phyloP scores from a whole-genome alignment of 2,888 invertebrate genomes.

The Limnephilus lunatus region DNA sequence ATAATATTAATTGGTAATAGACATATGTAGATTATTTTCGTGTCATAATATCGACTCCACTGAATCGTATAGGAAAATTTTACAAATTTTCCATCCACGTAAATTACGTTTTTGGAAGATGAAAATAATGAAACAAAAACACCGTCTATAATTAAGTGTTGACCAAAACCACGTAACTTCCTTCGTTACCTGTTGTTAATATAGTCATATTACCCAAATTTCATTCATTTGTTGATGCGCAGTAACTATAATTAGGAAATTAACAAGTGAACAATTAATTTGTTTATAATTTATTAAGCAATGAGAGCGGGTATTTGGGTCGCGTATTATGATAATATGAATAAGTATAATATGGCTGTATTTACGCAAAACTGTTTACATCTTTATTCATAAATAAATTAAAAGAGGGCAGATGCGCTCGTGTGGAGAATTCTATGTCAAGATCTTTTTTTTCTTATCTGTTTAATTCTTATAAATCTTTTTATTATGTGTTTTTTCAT shows the following conservation, averaged over 20 bases:
- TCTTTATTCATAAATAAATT: background rate
- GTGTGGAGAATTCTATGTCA: background rate
- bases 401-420: background rate
- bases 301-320: background rate
- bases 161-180: background rate
- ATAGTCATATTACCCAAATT: background rate
- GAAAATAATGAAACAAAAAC: too few species aligned
- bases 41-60: too few species aligned
- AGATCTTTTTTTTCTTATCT: background rate
- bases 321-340: background rate
- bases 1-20: too few species aligned
- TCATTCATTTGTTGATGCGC: background rate
- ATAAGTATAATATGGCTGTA: background rate
- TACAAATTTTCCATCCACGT: too few species aligned
- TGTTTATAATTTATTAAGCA: background rate
- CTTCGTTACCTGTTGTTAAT: background rate
- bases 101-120: too few species aligned
- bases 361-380: background rate
- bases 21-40: too few species aligned
- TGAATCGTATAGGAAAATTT: too few species aligned
- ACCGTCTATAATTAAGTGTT: background rate
- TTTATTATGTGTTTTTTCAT: too few species aligned
- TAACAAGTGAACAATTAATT: background rate
- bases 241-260: background rate
- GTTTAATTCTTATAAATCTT: too few species aligned